These are phyloP conservation scores for Anthopleura xanthogrammica DNA, from an alignment of 92 coral and sea anemone genomes.

Conservation along the genomic window DNA sequence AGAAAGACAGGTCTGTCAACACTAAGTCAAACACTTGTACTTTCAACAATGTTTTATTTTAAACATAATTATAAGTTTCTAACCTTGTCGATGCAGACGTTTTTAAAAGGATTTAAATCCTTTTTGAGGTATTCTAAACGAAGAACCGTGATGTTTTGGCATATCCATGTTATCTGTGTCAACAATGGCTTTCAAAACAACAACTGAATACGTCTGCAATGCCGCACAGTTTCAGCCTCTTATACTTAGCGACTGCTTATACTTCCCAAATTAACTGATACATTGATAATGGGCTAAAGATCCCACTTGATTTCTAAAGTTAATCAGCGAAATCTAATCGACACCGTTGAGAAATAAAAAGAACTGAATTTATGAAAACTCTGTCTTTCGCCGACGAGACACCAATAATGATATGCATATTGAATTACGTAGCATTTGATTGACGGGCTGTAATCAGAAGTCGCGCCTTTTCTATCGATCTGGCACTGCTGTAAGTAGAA, in stretches of 20 bases:
- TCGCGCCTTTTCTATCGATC: too few relatives aligned
- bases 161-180: not conserved
- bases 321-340: too few relatives aligned
- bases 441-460: too few relatives aligned
- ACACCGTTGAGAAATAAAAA: too few relatives aligned
- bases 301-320: not conserved
- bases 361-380: too few relatives aligned
- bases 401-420: too few relatives aligned
- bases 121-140: not conserved
- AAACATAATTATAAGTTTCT: not conserved
- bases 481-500: too few relatives aligned
- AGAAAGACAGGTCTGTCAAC: not conserved
- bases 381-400: too few relatives aligned
- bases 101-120: not conserved
- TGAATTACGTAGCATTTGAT: too few relatives aligned
- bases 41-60: not conserved
- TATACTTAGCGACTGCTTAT: not conserved
- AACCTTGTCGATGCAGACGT: not conserved
- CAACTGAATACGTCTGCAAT: not conserved
- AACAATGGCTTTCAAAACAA: not conserved
- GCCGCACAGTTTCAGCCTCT: not conserved
- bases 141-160: not conserved
- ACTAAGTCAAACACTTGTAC: not conserved
- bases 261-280: not conserved
- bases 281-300: not conserved